Evolutionary conservation across 2,113 vertebrate species (phyloP).

Genomic region (Cebus imitator): DNA sequence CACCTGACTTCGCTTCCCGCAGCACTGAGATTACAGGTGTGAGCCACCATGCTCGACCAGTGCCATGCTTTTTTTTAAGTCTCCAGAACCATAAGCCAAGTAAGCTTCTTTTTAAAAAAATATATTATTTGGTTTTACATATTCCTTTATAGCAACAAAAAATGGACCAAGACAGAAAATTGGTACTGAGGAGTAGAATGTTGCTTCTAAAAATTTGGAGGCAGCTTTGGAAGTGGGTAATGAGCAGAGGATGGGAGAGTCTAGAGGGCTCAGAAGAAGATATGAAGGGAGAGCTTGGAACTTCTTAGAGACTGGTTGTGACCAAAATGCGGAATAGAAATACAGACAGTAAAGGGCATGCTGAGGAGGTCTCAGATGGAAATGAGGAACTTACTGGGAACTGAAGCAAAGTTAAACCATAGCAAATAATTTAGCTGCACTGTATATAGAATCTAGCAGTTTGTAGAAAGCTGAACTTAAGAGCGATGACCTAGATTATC

Average conservation of each 20-base stretch:
- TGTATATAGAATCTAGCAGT: neutral
- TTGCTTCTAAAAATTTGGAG: neutral
- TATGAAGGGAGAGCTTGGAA: neutral
- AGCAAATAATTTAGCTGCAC: neutral
- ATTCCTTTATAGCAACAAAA: neutral
- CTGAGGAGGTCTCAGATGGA: neutral
- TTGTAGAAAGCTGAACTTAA: neutral
- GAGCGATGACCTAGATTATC: neutral
- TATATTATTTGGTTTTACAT: neutral
- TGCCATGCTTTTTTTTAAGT: neutral
- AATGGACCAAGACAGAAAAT: neutral
- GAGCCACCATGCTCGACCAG: too few species aligned
- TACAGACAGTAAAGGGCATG: neutral
- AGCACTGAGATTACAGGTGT: too few species aligned
- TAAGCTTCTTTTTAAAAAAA: neutral
- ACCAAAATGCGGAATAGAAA: neutral
- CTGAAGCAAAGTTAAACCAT: neutral
- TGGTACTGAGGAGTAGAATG: neutral
- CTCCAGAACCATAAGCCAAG: neutral
- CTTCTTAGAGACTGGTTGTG: neutral
- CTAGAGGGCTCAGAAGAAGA: neutral
- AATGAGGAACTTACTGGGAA: neutral
- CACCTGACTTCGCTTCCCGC: too few species aligned
- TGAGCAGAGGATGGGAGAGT: neutral
- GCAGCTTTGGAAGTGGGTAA: neutral